phyloP scores from a whole-genome alignment of 2,113 vertebrate species.

The Nannobrachium achirus region DNA sequence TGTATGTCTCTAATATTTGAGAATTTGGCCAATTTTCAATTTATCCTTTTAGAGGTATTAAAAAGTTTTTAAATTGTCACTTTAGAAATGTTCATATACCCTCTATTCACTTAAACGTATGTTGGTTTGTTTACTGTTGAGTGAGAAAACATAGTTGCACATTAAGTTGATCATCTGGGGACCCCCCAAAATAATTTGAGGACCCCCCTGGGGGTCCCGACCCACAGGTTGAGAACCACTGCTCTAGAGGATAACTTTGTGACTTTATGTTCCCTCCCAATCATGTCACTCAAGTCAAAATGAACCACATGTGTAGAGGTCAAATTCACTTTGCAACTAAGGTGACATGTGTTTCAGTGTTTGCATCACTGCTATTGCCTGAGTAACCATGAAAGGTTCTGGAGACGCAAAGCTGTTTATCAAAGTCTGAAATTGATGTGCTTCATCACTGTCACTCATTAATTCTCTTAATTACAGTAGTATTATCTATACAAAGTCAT shows the following conservation, averaged over 20 bases:
- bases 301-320: conserved; percentile 26
- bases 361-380: conserved; percentile 22
- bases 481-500: conserved; percentile 7
- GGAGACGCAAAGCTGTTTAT: neutral
- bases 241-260: conserved; percentile 33
- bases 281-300: conserved; percentile 33
- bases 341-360: conserved; percentile 11
- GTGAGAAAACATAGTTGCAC: no score
- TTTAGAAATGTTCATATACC: no score
- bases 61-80: no score
- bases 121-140: no score
- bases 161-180: no score
- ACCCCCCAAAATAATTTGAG: no score
- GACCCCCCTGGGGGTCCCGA: no score
- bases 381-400: conserved; percentile 19
- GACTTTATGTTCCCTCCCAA: conserved; percentile 29
- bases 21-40: no score
- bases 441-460: neutral
- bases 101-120: no score
- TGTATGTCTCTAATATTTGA: no score
- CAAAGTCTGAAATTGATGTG: neutral
- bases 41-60: no score
- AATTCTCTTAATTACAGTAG: conserved; percentile 14
- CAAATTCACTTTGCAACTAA: conserved; percentile 37
- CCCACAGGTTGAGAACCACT: no score